Conservation (phyloP, 2,888 invertebrate genomes). For the Plusia festucae region DNA sequence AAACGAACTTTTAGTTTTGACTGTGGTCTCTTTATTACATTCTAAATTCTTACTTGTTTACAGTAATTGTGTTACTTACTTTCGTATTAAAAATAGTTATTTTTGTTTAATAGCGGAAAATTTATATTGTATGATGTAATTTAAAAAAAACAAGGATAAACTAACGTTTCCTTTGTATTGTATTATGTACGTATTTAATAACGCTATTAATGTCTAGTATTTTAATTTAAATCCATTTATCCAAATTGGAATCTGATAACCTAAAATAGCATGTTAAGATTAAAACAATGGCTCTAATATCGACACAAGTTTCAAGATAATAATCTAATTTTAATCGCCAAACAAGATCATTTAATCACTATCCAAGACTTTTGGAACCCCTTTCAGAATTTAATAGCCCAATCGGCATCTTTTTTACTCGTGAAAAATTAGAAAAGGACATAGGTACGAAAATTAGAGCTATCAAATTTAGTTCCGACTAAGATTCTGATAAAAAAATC, state of each 20-base stretch:
- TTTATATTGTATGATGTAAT: not conserved
- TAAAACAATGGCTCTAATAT: conserved; percentile 1
- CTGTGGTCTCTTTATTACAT: not conserved
- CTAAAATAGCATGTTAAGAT: not conserved
- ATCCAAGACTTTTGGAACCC: not conserved
- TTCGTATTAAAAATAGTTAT: not conserved
- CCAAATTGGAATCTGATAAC: not conserved
- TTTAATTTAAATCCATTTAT: not conserved
- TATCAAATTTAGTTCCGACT: no score
- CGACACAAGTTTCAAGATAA: not conserved
- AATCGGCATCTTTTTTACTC: no score
- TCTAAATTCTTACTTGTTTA: not conserved
- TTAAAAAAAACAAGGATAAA: no score
- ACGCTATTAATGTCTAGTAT: not conserved
- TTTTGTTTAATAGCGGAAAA: not conserved
- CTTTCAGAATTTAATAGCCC: no score
- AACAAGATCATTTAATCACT: not conserved
- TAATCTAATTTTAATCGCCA: not conserved
- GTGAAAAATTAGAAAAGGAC: no score
- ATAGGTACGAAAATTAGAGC: no score
- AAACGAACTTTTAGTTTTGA: not conserved
- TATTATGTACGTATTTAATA: no score
- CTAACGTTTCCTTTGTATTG: no score
- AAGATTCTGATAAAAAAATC: no score
- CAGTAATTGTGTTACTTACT: not conserved